Evolutionary conservation across 2,888 invertebrate genomes (phyloP).

Genomic region (Diarsia brunnea): DNA sequence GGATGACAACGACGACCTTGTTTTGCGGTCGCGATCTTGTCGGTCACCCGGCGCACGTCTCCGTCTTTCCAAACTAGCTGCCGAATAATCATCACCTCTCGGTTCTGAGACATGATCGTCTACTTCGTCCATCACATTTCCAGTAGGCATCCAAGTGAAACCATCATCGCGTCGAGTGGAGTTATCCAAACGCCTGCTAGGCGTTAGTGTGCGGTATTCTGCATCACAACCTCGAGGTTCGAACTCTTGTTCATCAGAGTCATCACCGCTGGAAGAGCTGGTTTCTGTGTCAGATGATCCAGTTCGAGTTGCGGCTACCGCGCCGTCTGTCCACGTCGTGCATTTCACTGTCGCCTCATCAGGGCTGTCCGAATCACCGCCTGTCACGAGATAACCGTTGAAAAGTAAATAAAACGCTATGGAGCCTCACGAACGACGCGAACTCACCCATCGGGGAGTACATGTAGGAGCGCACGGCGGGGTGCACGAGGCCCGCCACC

Average conservation of each 20-base stretch:
- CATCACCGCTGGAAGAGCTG: conserved; percentile 82
- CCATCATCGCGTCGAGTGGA: conserved; percentile 92
- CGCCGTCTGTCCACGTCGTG: conserved; percentile 87
- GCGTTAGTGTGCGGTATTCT: conserved; percentile 90
- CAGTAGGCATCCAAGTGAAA: conserved; percentile 92
- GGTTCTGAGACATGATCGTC: conserved; percentile 76
- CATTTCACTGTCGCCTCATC: conserved; percentile 92
- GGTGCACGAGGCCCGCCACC: conserved; percentile 85
- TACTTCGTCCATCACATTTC: conserved; percentile 80
- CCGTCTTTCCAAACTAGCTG: conserved; percentile 90
- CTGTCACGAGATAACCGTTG: conserved; percentile 85
- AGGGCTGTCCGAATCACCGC: conserved; percentile 91
- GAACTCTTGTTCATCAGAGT: conserved; percentile 86
- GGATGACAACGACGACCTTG: conserved; percentile 91
- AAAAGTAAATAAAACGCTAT: conserved; percentile 69
- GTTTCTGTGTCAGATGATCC: conserved; percentile 86
- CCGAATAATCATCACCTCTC: conserved; percentile 81
- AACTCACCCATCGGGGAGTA: conserved; percentile 90
- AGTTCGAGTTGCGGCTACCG: conserved; percentile 80
- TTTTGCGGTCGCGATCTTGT: conserved; percentile 92
- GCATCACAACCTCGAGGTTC: conserved; percentile 91
- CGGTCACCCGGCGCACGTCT: conserved; percentile 88
- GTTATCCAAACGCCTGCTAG: conserved; percentile 87
- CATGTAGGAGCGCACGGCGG: conserved; percentile 90
- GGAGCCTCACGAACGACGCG: conserved; percentile 79